phyloP scores from a whole-genome alignment of 2,888 invertebrate genomes.

The Auanema freiburgensis region DNA sequence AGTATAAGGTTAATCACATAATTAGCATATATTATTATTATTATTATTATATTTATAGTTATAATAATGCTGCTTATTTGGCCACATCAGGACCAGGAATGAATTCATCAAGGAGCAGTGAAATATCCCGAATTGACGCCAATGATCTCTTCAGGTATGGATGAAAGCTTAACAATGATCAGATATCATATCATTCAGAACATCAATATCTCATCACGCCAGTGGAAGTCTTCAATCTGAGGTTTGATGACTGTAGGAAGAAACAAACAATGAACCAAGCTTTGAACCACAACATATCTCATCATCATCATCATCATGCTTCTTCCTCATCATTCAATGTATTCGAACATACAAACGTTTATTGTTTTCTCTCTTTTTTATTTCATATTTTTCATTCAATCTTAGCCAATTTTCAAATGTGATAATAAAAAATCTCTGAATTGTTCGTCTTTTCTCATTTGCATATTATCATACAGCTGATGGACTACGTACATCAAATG shows the following conservation, averaged over 20 bases:
- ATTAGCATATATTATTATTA: conserved; percentile 1
- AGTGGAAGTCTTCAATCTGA: conserved; percentile 44
- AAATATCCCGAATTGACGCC: conserved; percentile 55
- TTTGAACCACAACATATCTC: no score
- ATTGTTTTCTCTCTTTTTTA: no score
- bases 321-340: no score
- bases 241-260: conserved; percentile 28
- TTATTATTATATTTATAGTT: conserved; percentile 41
- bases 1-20: conserved; percentile 49
- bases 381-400: no score
- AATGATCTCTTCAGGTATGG: conserved; percentile 49
- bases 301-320: no score
- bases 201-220: conserved; percentile 31
- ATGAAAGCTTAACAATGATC: conserved; percentile 6
- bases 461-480: no score
- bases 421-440: no score
- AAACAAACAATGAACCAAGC: no score
- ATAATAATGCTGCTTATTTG: conserved; percentile 62
- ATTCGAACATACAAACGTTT: no score
- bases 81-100: conserved; percentile 50
- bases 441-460: no score
- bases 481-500: no score
- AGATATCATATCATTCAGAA: conserved; percentile 20
- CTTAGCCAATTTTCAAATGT: no score
- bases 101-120: conserved; percentile 52